Base-by-base conservation (phyloP, 2,888 invertebrate species). In the Spodoptera picta region DNA sequence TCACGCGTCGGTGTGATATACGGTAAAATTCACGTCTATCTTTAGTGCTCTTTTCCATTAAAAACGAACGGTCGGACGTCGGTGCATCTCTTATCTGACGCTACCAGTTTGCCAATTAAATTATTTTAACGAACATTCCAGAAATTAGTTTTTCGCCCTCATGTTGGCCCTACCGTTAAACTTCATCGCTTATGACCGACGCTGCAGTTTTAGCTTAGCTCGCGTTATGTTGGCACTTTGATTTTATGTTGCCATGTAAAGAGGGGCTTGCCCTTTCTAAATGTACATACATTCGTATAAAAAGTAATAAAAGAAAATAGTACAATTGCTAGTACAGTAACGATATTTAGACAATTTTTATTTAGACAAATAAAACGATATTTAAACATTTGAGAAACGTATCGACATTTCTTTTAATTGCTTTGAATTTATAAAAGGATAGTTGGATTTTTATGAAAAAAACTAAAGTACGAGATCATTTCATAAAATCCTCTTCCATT, bases 41-140 rank as follows among this genome's bases (percentile, higher is more conserved):
- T 77, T 73, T 69, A 77, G 72, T 68, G 59, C 77, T 68, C 63
- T 77, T 69, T 65, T 49, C 65, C 68, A 75, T 73, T 81, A 77
- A 83, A 83, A 83, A 76, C 54, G 75, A 80, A 80, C 60, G 70
- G 67, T 64, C 51, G 72, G 56, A 45, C 41, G 63, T 58, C 56
- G 51, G 43, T 65, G 65, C 79, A 69, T 77, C 65, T 65, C 64
- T 74, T 79, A 80, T 82, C 75, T 66, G 49, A 59, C 63, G 46
- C 64, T 56, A 49, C 66, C 71, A 63, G 49, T 73, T 64, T 58
- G 68, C 63, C 76, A 75, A 79, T 78, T 78, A 80, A 59, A 73
- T 76, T 76, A 79, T 76, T 79, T 69, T 72, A 77, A 67, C 67
- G 59, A 69, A 63, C 76, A 69, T 72, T 76, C 62, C 27, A 23